A percentile compares a stretch with the other conserved stretches of the same genome.
These are phyloP conservation scores for Riptortus pedestris DNA, from an alignment of 1,140 invertebrate species.

Conservation along the genomic window DNA sequence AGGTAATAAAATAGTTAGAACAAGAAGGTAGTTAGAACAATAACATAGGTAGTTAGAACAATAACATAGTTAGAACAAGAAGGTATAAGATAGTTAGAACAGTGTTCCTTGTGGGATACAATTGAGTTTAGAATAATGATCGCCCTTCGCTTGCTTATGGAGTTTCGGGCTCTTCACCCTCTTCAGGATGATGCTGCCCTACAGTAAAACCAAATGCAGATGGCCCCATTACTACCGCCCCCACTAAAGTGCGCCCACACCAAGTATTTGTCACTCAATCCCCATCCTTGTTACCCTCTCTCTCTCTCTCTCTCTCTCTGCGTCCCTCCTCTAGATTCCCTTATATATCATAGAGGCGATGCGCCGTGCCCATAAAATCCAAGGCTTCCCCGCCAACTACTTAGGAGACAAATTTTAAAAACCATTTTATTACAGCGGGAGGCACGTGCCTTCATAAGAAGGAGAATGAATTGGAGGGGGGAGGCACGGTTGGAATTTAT, in stretches of 20 bases:
- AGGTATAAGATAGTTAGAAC: too few species aligned
- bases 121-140: too few species aligned
- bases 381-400: background rate
- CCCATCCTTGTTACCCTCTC: too few species aligned
- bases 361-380: background rate
- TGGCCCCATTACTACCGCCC: slow-evolving; percentile 5
- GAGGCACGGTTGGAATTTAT: background rate
- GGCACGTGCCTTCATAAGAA: background rate
- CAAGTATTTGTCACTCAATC: background rate
- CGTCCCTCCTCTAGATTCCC: background rate
- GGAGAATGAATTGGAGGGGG: too few species aligned
- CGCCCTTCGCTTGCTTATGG: too few species aligned
- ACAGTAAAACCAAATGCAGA: slow-evolving; percentile 13
- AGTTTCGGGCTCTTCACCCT: background rate
- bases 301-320: background rate
- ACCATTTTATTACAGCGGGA: background rate
- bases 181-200: background rate
- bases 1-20: too few species aligned
- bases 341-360: background rate
- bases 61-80: too few species aligned
- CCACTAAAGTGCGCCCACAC: background rate
- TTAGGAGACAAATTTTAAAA: slow-evolving; percentile 9
- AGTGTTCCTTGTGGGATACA: too few species aligned
- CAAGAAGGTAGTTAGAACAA: too few species aligned
- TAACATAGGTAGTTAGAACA: too few species aligned